Evolutionary conservation across 2,113 vertebrate species (phyloP), one percentile per base, ranked within the genome.

Genomic region (Pelecanoides urinatrix): DNA sequence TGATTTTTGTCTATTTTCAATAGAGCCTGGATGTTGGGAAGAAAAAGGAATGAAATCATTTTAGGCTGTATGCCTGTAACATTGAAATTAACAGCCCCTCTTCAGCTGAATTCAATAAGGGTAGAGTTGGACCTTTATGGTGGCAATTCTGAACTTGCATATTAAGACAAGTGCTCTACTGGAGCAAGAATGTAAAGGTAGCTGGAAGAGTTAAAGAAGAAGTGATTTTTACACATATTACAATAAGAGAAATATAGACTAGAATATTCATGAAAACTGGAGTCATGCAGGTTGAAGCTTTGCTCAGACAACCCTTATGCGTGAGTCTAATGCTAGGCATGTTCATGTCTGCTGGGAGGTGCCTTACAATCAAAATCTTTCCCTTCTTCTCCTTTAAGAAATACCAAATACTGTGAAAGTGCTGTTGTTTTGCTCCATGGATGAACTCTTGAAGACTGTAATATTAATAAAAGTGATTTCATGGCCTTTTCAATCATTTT

Each of bases 1-100:
- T 94, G 90, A 95, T 86, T 96, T 94, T 95, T 75, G 61, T 74
- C 92, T 93, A 62, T 91, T 95, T 95, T 93, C 90, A 94, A 63
- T 42, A 92, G 45, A 76, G 25, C 14, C 36, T 38, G 59, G 30
- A 44, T 65, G 45, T 47, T 84, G 56, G 34, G 86, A 78, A 76
- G 58, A 63, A 93, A 86, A 91, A 88, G 11, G 27, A 91, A 91
- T 94, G 5, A 94, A 96, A 91, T 90, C 3, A 67, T 79, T 86
- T 85, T 59, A 88, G 65, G 81, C 73, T 95, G 34, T 81, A 74
- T 0, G 20, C 70, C 71, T 96, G 13, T 55, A 90, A 50, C 29
- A 38, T 6, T 18, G n/a, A 86, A 86, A 85, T 83, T 55, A 93
- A 34, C 49, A 75, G 52, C 32, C 30, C 16, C 63, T 88, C 55